These are phyloP conservation scores for Masticophis lateralis DNA, from an alignment of 2,797 vertebrate species.

Conservation along the genomic window DNA sequence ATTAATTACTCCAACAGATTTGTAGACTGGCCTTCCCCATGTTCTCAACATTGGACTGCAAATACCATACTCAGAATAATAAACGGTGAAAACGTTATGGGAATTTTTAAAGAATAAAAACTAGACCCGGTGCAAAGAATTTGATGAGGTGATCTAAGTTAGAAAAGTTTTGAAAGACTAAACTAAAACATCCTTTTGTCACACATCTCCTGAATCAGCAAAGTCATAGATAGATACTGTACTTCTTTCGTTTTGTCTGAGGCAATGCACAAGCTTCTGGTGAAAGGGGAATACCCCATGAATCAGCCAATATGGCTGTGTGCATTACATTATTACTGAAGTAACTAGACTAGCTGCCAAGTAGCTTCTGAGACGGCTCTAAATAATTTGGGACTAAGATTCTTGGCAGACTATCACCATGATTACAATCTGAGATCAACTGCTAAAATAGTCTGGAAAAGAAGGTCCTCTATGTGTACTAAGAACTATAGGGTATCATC, in stretches of 20 bases:
- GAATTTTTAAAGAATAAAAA: not conserved
- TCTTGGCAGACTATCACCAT: not conserved
- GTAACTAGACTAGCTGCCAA: not conserved
- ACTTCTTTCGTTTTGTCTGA: constrained; percentile 51
- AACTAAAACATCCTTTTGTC: constrained; percentile 35
- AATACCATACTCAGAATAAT: not conserved
- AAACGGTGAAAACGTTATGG: not conserved
- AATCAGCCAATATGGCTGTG: constrained; percentile 49
- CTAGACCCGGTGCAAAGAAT: accelerated
- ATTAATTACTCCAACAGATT: not conserved
- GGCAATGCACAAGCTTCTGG: constrained; percentile 56
- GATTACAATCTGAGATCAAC: not conserved
- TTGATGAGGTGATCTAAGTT: not conserved
- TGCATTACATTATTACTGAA: not conserved
- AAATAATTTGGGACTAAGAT: constrained; percentile 47
- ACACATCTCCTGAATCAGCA: constrained; percentile 51
- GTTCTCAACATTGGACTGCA: not conserved
- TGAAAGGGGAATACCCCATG: constrained; percentile 60
- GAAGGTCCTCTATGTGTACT: not conserved
- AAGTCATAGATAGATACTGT: constrained; percentile 47
- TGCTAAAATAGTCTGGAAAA: not conserved
- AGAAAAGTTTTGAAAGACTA: not conserved
- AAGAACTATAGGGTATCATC: not conserved
- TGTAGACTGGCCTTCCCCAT: not conserved
- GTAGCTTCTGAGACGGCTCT: not conserved